These are phyloP conservation scores for Austrolebias charrua DNA, from an alignment of 2,797 vertebrate genomes.

Conservation along the genomic window DNA sequence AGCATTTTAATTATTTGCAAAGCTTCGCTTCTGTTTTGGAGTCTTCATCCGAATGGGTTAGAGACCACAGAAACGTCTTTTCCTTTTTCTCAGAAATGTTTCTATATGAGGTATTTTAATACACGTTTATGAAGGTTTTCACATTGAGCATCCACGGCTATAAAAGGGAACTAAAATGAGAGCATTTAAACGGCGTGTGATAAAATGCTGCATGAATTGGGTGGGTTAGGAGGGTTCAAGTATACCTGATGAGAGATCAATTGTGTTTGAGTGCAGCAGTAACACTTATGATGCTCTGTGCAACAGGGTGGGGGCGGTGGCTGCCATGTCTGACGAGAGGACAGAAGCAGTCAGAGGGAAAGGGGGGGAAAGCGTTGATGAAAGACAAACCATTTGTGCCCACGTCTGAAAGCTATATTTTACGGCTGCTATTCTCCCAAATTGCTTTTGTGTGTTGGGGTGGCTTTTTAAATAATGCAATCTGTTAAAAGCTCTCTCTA, in stretches of 20 bases:
- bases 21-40: constrained; percentile 12
- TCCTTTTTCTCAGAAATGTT: constrained; percentile 6
- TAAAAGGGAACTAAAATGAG: constrained; percentile 33
- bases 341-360: constrained; percentile 52
- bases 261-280: constrained; percentile 65
- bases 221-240: constrained; percentile 58
- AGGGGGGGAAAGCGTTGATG: constrained; percentile 44
- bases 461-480: constrained; percentile 82
- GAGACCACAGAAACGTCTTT: constrained; percentile 8
- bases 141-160: background rate
- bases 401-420: constrained; percentile 74
- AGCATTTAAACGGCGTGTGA: constrained; percentile 28
- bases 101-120: background rate
- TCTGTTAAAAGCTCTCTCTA: constrained; percentile 79
- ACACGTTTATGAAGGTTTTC: constrained; percentile 23
- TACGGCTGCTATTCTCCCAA: constrained; percentile 75
- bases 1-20: constrained; percentile 79
- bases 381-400: constrained; percentile 74
- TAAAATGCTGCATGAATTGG: constrained; percentile 45
- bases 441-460: constrained; percentile 79
- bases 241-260: constrained; percentile 69
- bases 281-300: constrained; percentile 66
- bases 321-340: constrained; percentile 65
- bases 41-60: constrained; percentile 19
- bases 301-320: constrained; percentile 43